Percentiles rank a stretch among this genome's conserved stretches.
Conservation (phyloP, 2,797 vertebrate species). For the Sebastes glaucus region DNA sequence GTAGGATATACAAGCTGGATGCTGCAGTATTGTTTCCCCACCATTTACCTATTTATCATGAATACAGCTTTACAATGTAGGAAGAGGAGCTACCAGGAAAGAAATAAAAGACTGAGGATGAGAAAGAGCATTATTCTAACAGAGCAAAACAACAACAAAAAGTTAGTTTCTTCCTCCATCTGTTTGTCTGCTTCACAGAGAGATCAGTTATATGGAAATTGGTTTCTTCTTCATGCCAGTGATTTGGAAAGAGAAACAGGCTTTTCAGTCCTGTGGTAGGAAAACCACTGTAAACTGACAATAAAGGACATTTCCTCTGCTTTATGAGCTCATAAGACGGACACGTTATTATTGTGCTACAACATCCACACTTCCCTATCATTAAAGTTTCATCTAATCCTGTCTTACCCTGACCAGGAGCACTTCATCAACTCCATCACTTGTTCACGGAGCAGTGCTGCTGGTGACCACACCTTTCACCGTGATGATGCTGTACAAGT, state of each 20-base stretch:
- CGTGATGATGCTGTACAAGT: too few relatives aligned
- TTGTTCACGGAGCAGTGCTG: too few relatives aligned
- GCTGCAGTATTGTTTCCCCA: neutral
- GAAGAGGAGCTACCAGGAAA: neutral
- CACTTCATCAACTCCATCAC: neutral
- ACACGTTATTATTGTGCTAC: neutral
- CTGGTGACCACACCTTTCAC: too few relatives aligned
- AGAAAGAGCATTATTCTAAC: neutral
- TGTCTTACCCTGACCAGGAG: neutral
- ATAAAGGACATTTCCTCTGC: too few relatives aligned
- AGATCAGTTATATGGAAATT: neutral
- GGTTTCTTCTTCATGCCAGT: neutral
- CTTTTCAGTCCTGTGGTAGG: too few relatives aligned
- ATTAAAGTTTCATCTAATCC: neutral
- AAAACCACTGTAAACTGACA: too few relatives aligned
- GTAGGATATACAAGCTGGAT: neutral
- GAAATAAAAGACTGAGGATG: neutral
- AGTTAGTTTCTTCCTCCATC: neutral
- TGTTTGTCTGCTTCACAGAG: neutral
- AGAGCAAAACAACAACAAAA: neutral
- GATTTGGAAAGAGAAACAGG: too few relatives aligned
- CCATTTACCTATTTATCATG: neutral
- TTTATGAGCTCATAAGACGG: too few relatives aligned
- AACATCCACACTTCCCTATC: neutral
- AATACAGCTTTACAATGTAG: neutral